Percentiles rank a stretch among this genome's conserved stretches.
Conservation (phyloP, 2,888 invertebrate genomes). For the Eristalinus sepulchralis region DNA sequence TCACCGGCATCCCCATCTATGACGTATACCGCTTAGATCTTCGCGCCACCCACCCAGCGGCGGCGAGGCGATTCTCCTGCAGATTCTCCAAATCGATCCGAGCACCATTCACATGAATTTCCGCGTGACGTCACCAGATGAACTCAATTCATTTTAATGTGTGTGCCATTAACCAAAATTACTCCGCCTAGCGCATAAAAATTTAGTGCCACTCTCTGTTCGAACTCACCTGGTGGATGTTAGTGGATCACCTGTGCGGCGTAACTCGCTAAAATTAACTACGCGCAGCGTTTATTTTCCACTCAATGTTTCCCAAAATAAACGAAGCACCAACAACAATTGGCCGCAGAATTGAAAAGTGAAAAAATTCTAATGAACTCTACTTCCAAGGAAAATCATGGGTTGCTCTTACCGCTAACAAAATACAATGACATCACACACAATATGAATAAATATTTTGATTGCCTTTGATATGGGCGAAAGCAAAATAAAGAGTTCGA, state of each 20-base stretch:
- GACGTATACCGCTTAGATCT: slow-evolving; percentile 30
- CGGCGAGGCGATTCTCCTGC: not conserved
- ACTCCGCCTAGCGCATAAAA: slow-evolving; percentile 16
- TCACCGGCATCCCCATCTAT: slow-evolving; percentile 29
- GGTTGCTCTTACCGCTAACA: slow-evolving; percentile 38
- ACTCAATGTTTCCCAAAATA: slow-evolving; percentile 37
- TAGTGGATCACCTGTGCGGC: slow-evolving; percentile 40
- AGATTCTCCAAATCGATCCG: slow-evolving; percentile 32
- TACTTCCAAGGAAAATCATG: slow-evolving; percentile 32
- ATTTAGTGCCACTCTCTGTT: slow-evolving; percentile 37
- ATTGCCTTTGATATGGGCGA: slow-evolving; percentile 47
- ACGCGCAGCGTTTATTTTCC: slow-evolving; percentile 29
- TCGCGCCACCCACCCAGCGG: slow-evolving; percentile 3
- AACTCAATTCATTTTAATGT: slow-evolving; percentile 27
- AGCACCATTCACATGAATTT: slow-evolving; percentile 11
- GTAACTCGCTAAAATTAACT: slow-evolving; percentile 42
- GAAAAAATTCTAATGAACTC: slow-evolving; percentile 34
- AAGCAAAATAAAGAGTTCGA: slow-evolving; percentile 8
- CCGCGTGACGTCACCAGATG: slow-evolving; percentile 38
- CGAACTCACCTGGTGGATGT: slow-evolving; percentile 44
- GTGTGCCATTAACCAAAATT: slow-evolving; percentile 17
- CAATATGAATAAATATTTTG: slow-evolving; percentile 53
- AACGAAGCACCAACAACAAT: slow-evolving; percentile 6
- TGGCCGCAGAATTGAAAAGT: not conserved
- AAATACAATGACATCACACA: slow-evolving; percentile 54